phyloP scores from a whole-genome alignment of 2,888 invertebrate species.

The Gibbula magus region DNA sequence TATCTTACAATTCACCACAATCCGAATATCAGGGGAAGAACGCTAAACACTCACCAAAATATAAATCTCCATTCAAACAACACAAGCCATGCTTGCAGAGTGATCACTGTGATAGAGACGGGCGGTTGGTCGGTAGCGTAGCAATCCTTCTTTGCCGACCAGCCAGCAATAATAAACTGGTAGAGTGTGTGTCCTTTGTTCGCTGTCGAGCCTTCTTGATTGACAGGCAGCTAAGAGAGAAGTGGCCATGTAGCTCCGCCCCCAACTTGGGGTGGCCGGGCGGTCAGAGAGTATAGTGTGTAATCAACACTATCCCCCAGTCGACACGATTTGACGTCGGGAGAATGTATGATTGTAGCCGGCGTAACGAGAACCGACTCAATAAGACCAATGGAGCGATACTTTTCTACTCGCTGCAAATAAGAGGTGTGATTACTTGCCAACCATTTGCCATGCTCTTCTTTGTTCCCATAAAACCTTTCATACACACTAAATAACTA shows the following conservation, averaged over 20 bases:
- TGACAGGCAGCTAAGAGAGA: conserved; percentile 6
- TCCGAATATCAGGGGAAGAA: too few relatives aligned
- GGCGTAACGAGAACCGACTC: background rate
- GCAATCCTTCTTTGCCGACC: background rate
- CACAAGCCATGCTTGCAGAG: background rate
- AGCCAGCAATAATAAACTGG: background rate
- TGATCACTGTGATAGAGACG: conserved; percentile 6
- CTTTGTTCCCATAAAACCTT: conserved; percentile 5
- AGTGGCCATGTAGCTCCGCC: conserved; percentile 14
- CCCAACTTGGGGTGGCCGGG: background rate
- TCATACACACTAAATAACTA: conserved; percentile 1
- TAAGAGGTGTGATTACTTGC: conserved; percentile 11
- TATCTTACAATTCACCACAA: too few relatives aligned
- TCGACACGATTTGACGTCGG: conserved; percentile 12
- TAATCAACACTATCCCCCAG: conserved; percentile 4
- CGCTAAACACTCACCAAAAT: background rate
- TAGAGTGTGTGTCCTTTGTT: conserved; percentile 9
- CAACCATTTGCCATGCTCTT: background rate
- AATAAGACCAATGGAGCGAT: background rate
- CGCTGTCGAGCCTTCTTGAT: conserved; percentile 15
- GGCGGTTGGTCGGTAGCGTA: conserved; percentile 19
- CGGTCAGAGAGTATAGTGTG: conserved; percentile 1
- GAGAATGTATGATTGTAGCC: conserved; percentile 3
- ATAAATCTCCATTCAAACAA: conserved; percentile 16
- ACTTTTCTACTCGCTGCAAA: background rate